Percentiles rank a stretch among this genome's conserved stretches.
phyloP scores from a whole-genome alignment of 2,113 vertebrate genomes.

The Mugil cephalus region DNA sequence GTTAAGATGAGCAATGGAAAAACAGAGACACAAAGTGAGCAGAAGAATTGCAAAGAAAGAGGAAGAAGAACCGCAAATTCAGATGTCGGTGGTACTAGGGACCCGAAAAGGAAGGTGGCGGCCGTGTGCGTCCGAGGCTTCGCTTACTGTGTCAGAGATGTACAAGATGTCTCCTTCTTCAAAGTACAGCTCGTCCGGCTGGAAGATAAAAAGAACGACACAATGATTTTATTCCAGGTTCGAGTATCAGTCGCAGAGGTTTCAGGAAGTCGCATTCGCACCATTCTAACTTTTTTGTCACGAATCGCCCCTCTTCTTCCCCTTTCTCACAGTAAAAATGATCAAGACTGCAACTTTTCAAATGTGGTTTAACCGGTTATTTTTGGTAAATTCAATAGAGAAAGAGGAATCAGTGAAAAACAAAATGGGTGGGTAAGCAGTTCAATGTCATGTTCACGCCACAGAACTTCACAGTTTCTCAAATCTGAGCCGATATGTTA shows the following conservation, averaged over 20 bases:
- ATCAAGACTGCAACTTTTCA: not conserved
- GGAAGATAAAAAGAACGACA: constrained; percentile 51
- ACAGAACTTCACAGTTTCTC: not conserved
- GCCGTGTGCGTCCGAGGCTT: not conserved
- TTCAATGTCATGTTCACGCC: too few species aligned
- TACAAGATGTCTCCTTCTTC: constrained; percentile 99
- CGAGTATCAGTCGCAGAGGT: too few species aligned
- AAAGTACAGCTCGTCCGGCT: constrained; percentile 98
- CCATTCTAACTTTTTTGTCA: not conserved
- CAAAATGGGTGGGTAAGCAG: too few species aligned
- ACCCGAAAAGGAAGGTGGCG: not conserved
- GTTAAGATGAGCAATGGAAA: not conserved
- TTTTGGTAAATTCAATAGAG: not conserved
- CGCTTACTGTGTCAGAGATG: constrained; percentile 95
- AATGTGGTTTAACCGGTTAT: not conserved
- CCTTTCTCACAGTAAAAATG: not conserved
- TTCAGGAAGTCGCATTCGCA: not conserved
- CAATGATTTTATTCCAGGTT: not conserved
- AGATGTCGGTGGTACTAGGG: not conserved
- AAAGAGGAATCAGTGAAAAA: not conserved
- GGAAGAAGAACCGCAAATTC: constrained; percentile 25
- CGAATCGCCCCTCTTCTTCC: not conserved
- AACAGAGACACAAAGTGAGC: constrained; percentile 10
- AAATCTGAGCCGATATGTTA: not conserved
- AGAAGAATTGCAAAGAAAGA: constrained; percentile 23